A percentile compares a stretch with the other conserved stretches of the same genome.
These are phyloP conservation scores for Kradibia gibbosae DNA, from an alignment of 1,140 invertebrate genomes.

Conservation along the genomic window DNA sequence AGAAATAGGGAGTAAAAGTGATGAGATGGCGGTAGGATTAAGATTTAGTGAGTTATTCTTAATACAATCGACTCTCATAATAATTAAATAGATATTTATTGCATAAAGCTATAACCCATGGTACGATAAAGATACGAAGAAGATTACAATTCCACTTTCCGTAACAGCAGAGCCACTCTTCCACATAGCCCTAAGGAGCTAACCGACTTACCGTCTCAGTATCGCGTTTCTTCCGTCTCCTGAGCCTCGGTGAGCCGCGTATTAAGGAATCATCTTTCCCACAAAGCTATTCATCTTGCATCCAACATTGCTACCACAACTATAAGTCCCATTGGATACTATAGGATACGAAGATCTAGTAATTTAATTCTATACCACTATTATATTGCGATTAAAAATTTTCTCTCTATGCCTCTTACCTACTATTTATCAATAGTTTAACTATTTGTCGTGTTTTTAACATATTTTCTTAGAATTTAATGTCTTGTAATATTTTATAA, in stretches of 20 bases:
- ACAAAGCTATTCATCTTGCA: background rate
- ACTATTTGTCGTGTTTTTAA: too few species aligned
- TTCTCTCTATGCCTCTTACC: background rate
- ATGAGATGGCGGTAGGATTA: background rate
- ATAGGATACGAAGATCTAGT: slow-evolving; percentile 23
- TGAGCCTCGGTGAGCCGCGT: background rate
- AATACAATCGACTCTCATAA: slow-evolving; percentile 42
- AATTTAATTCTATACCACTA: slow-evolving; percentile 8
- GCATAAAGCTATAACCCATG: too few species aligned
- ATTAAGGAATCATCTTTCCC: slow-evolving; percentile 50
- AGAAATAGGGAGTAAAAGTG: background rate
- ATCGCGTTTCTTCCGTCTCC: slow-evolving; percentile 43
- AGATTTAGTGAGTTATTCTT: slow-evolving; percentile 29
- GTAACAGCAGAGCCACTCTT: background rate
- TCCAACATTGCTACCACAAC: background rate
- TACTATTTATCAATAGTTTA: too few species aligned
- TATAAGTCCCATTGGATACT: background rate
- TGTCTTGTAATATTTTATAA: too few species aligned
- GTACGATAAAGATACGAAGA: slow-evolving; percentile 14
- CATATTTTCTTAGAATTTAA: too few species aligned
- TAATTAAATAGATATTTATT: slow-evolving; percentile 41
- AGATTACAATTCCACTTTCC: slow-evolving; percentile 44
- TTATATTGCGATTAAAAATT: background rate
- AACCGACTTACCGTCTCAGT: slow-evolving; percentile 46
- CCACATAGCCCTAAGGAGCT: slow-evolving; percentile 40